Evolutionary conservation across 2,113 vertebrate species (phyloP).

Genomic region (Forbesichthys papilliferus): DNA sequence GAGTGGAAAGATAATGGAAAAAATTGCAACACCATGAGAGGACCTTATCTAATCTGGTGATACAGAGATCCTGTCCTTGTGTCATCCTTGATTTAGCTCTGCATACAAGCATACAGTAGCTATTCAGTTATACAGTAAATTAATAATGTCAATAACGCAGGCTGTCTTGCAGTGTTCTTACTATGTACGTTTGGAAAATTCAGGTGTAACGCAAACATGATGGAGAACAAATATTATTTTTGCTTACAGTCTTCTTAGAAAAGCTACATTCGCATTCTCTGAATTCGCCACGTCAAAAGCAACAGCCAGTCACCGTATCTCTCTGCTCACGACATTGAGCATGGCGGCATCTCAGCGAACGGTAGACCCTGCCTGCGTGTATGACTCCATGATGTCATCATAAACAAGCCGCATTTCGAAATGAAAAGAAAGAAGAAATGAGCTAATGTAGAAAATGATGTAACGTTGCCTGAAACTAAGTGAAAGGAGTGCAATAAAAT

Average conservation of each 20-base stretch:
- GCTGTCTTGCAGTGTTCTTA: not conserved
- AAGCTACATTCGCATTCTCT: not conserved
- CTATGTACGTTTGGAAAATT: not conserved
- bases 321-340: not conserved
- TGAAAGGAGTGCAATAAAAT: no score
- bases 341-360: no score
- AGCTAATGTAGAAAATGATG: no score
- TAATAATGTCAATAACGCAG: not conserved
- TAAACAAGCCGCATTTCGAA: no score
- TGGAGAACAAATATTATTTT: not conserved
- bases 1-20: not conserved
- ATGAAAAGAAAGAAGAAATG: no score
- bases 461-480: no score
- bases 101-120: not conserved
- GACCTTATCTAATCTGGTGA: not conserved
- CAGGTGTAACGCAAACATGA: not conserved
- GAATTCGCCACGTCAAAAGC: not conserved
- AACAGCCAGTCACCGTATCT: not conserved
- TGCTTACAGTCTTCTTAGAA: constrained; percentile 2
- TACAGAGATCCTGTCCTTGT: not conserved
- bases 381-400: no score
- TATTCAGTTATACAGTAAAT: not conserved
- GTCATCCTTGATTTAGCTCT: not conserved
- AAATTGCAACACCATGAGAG: not conserved
- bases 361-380: no score